These are phyloP conservation scores for Ateles fusciceps DNA, from an alignment of 2,797 vertebrate genomes.

Conservation along the genomic window DNA sequence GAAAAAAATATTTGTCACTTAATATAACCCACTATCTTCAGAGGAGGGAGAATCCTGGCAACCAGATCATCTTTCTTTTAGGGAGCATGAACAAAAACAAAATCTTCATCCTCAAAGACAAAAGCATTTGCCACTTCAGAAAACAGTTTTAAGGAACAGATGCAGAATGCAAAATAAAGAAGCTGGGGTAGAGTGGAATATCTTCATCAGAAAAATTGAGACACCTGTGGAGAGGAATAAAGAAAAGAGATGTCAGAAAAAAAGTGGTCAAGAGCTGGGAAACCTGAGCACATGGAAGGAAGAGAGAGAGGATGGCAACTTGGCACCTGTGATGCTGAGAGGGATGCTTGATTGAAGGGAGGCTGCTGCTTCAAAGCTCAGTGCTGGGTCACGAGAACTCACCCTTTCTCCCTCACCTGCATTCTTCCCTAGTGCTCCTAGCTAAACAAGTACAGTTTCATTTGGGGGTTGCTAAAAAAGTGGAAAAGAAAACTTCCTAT, in stretches of 20 bases:
- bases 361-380: not conserved
- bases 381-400: accelerated
- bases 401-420: not conserved
- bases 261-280: not conserved
- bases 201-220: not conserved
- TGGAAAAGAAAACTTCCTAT: not conserved
- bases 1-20: not conserved
- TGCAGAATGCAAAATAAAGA: not conserved
- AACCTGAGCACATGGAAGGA: not conserved
- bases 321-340: accelerated
- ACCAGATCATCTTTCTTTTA: not conserved
- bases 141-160: not conserved
- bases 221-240: not conserved
- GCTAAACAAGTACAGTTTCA: not conserved
- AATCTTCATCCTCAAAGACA: not conserved
- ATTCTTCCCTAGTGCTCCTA: not conserved
- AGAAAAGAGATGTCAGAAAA: not conserved
- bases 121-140: not conserved
- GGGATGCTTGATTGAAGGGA: accelerated
- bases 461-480: not conserved
- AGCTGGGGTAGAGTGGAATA: not conserved
- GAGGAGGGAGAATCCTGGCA: not conserved
- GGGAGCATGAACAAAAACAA: not conserved
- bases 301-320: too few species aligned
- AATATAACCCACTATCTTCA: not conserved